Conservation (phyloP, 2,113 vertebrate species). For the Heptranchias perlo region DNA sequence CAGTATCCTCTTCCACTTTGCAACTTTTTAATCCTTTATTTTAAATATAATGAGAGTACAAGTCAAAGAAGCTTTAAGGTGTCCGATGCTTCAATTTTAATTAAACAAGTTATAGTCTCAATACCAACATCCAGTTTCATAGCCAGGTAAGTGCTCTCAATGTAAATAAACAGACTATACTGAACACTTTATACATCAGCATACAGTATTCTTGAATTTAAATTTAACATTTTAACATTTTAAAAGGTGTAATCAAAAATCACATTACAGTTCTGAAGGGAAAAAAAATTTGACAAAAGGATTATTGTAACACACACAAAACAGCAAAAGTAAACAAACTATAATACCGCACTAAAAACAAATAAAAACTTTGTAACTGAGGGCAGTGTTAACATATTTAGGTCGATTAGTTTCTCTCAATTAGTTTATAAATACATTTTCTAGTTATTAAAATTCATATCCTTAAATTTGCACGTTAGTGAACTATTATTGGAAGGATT, state of each 20-base stretch:
- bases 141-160: background rate
- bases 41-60: background rate
- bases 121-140: background rate
- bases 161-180: slow-evolving; percentile 4
- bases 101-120: background rate
- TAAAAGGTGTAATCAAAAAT: slow-evolving; percentile 10
- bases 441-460: slow-evolving; percentile 19
- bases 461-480: background rate
- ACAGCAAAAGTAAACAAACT: background rate
- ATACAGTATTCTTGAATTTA: background rate
- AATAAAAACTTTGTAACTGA: background rate
- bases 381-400: background rate
- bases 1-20: background rate
- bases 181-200: background rate
- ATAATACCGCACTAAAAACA: background rate
- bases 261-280: background rate
- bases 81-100: background rate
- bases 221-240: background rate
- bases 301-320: background rate
- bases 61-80: background rate
- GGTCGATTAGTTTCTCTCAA: background rate
- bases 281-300: background rate
- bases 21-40: background rate
- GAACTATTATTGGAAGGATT: background rate
- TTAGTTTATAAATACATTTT: slow-evolving; percentile 26